Base-by-base conservation (phyloP, 2,888 invertebrate species). In the Epistrophe eligans region DNA sequence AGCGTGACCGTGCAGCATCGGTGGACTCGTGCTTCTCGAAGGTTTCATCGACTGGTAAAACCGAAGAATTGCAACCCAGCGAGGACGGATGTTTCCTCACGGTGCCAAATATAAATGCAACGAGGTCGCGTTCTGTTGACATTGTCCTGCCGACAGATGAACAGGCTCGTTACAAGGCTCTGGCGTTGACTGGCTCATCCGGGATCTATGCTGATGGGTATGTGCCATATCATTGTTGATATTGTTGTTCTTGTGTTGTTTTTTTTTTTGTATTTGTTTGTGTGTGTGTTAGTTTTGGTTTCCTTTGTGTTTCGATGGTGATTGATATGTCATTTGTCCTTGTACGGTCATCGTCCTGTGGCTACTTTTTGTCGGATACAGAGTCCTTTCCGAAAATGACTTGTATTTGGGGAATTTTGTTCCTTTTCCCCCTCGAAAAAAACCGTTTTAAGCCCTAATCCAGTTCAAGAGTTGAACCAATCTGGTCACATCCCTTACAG, bases 1-100 rank as follows among this genome's bases (percentile, higher is more conserved):
- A 96, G 91, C 95, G 97, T 35, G 97, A 97, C 91, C 95, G 97
- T 19, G 97, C 97, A 19, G 97, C 97, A 43, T 97, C 97, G 0
- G 97, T 98, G 2, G 97, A 97, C 91, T 97, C 97, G 19, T 96
- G 97, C 91, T 97, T 97, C 92, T 95, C 96, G 79, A 96, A 96
- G 93, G 95, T 96, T 71, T 94, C 95, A 32, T 96, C 96, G 64
- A 95, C 95, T 88, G 95, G 95, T 76, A 95, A 96, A 92, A 95
- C 96, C 24, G 96, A 95, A 90, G 96, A 96, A 91, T 91, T 96
- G 88, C 94, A 94, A 89, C 95, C 95, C 90, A 95, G 95, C 73
- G 94, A 94, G 35, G 94, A 94, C 74, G 94, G 94, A 83, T 92
- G 93, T 58, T 94, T 94, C 81, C 94, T 94, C 66, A 95, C 95